Conservation (phyloP, 2,113 vertebrate species). For the Pseudolaguvia tuberculata region DNA sequence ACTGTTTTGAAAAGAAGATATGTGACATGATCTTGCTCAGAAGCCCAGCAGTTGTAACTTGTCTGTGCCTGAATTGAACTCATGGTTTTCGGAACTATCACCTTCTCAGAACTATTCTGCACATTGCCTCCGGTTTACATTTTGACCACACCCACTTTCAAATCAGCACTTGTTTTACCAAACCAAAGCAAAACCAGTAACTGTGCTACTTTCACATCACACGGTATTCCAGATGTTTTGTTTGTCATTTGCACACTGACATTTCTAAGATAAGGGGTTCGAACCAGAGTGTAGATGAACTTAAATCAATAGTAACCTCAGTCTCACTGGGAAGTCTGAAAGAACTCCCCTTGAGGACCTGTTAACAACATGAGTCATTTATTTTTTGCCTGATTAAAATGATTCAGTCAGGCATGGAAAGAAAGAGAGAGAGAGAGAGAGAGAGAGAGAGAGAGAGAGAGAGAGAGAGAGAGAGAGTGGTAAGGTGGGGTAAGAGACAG, state of each 20-base stretch:
- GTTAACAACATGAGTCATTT: slow-evolving; percentile 25
- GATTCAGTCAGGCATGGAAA: slow-evolving; percentile 7
- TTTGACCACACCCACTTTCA: background rate
- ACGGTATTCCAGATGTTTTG: background rate
- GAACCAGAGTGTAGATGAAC: background rate
- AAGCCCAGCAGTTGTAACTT: too few species aligned
- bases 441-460: background rate
- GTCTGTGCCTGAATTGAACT: too few species aligned
- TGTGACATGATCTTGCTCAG: too few species aligned
- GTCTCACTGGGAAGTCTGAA: background rate
- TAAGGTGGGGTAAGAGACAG: too few species aligned
- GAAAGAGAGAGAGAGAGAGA: background rate
- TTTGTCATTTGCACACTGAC: background rate
- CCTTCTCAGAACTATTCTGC: too few species aligned
- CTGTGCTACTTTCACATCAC: background rate
- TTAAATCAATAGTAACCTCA: background rate
- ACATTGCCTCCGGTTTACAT: background rate
- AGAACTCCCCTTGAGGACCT: background rate
- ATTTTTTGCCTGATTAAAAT: slow-evolving; percentile 26
- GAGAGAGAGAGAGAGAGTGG: background rate
- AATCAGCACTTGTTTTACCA: background rate
- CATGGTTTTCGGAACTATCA: too few species aligned
- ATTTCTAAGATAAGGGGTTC: background rate
- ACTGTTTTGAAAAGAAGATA: too few species aligned
- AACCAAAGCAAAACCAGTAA: background rate